Evolutionary conservation across 2,888 invertebrate genomes (phyloP), one percentile per base, ranked within the genome.

Genomic region (Cremastobaeus sp.): DNA sequence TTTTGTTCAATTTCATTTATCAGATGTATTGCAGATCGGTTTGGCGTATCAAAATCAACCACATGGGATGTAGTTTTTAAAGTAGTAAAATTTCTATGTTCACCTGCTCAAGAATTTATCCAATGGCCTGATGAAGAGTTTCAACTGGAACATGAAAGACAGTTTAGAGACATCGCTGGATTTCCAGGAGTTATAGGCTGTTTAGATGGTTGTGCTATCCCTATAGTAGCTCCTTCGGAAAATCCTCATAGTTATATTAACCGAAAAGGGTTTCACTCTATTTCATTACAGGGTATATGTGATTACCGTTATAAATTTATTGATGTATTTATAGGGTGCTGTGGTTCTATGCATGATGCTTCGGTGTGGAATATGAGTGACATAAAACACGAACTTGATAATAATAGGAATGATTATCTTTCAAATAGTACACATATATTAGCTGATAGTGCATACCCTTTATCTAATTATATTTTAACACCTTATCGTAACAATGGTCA

Each of bases 271-370:
- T 52, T 35, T 21, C 17, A 52, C 15, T 52, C 50, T 6, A 35
- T 52, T 4, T 9, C 50, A 8, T 12, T 52, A 4, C 35, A 52
- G 35, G 50, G 21, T 21, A 52, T 35, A 6, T 52, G 50, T 43
- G 12, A 21, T 43, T 8, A 1, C 2, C 1, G 12, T 43, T 43
- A 43, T 14, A 50, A 35, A 52, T 64, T 64, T 34, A 25, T 52
- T 2, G 62, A 52, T 8, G 43, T 62, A 17, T 41, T n/a, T n/a
- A 20, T 30, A 9, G 45, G 64, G 9, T 41, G 18, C 30, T 41
- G 32, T 18, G 54, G 54, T 14, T 41, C 41, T n/a, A 64, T 64
- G 54, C 54, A 64, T 52, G 45, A 64, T 43, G 54, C 64, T 6
- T 20, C 41, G 34, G 54, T 64, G 5, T 64, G 64, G 54, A 21